Evolutionary conservation across 2,888 invertebrate species (phyloP), one percentile per base, ranked within the genome.

Genomic region (Phalera bucephala): DNA sequence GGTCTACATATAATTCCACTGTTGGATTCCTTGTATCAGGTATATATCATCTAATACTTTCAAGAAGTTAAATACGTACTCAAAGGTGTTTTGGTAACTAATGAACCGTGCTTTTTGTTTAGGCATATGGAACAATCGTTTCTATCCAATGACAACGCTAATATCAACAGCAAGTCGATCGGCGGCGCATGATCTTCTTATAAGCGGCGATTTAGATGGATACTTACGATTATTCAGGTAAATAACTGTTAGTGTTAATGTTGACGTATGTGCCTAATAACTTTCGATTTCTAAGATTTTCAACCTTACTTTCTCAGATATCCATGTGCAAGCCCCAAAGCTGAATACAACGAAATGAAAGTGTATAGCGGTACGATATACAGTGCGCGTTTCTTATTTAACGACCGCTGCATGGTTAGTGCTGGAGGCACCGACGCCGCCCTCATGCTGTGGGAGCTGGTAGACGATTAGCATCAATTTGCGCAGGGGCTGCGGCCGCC

Each of bases 121-220:
- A 94, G 95, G 95, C 33, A 94, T 96, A 84, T 97, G 97, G 97
- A 96, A 95, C 70, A 97, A 97, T 73, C 92, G 96, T 13, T 96
- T 95, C 79, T 96, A 96, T 65, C 95, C 95, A 19, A 93, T 94
- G 91, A 94, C 94, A 15, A 94, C 95, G n/a, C 91, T 96, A 28
- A 92, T 96, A 48, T 93, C 95, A 25, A 94, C 96, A 1, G 94
- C 95, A 6, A 95, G 95, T 80, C 92, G 96, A 45, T 94, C 96
- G 8, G 93, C 95, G 0, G 95, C 95, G 3, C 95, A 96, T 48
- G 96, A 97, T 67, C 92, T 96, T 55, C 85, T 97, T 1, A 93
- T 95, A 17, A 93, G 95, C 25, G 97, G 97, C 4, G 97, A 97
- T 70, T 94, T 95, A n/a, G 96, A 96, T 69, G 98, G 98, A 17